A percentile compares a stretch with the other conserved stretches of the same genome.
phyloP scores from a whole-genome alignment of 2,113 vertebrate genomes.

The Numida meleagris region DNA sequence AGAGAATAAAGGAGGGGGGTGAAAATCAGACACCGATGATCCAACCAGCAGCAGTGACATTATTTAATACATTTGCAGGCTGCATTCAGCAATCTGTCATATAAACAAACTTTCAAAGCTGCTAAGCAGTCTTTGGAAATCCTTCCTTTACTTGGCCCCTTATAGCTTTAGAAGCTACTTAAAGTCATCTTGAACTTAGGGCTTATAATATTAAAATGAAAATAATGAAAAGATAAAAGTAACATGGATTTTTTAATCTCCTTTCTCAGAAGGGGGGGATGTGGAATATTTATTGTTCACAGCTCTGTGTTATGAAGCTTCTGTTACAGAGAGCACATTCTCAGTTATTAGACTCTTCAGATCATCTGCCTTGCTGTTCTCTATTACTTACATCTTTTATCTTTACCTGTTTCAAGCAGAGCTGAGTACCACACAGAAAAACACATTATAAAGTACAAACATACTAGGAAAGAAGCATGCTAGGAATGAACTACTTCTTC shows the following conservation, averaged over 20 bases:
- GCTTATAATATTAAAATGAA: constrained; percentile 26
- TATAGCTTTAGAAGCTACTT: neutral
- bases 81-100: neutral
- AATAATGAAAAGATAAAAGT: neutral
- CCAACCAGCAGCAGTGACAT: neutral
- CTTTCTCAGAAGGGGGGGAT: neutral
- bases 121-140: neutral
- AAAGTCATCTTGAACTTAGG: neutral
- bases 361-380: neutral
- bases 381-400: neutral
- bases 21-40: neutral
- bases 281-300: neutral
- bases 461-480: neutral
- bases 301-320: neutral
- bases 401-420: neutral
- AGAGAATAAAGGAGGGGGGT: neutral
- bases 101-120: neutral
- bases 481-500: neutral
- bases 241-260: neutral
- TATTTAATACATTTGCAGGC: neutral
- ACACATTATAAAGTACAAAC: neutral
- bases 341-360: neutral
- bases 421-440: neutral
- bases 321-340: neutral
- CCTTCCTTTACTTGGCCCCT: neutral